Conservation (phyloP, 30 jellyfish, hydroid and myxozoan genomes). For the Turritopsis dohrnii region DNA sequence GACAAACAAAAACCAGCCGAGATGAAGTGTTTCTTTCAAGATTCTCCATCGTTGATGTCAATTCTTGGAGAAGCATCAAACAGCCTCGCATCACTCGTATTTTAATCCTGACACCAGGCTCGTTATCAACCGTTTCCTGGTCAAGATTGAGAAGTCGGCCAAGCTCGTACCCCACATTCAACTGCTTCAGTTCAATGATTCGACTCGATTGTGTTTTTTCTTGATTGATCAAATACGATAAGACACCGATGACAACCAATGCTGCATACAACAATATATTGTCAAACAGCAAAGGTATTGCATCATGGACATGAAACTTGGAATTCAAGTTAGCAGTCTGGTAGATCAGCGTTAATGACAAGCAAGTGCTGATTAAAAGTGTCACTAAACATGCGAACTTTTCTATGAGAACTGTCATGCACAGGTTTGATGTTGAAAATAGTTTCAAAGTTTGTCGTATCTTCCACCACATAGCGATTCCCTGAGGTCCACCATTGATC, state of each 20-base stretch:
- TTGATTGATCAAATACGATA: neutral
- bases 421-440: neutral
- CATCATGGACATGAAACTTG: neutral
- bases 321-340: neutral
- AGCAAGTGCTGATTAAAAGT: neutral
- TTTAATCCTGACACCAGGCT: constrained; percentile 22
- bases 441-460: constrained; percentile 12
- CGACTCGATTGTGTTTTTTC: neutral
- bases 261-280: constrained; percentile 12
- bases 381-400: constrained; percentile 1
- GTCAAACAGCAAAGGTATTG: constrained; percentile 6
- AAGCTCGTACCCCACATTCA: constrained; percentile 19
- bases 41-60: constrained; percentile 3
- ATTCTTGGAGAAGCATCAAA: constrained; percentile 21
- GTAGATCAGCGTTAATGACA: neutral
- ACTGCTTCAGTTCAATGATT: constrained; percentile 17
- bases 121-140: constrained; percentile 23
- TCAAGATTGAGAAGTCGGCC: constrained; percentile 22
- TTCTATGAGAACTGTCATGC: constrained; percentile 17
- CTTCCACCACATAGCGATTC: constrained; percentile 41
- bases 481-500: constrained; percentile 34
- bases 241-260: neutral
- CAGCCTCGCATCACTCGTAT: constrained; percentile 27
- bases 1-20: constrained; percentile 2
- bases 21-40: neutral